phyloP scores from a whole-genome alignment of 2,888 invertebrate species.

The Hyposoter didymator region DNA sequence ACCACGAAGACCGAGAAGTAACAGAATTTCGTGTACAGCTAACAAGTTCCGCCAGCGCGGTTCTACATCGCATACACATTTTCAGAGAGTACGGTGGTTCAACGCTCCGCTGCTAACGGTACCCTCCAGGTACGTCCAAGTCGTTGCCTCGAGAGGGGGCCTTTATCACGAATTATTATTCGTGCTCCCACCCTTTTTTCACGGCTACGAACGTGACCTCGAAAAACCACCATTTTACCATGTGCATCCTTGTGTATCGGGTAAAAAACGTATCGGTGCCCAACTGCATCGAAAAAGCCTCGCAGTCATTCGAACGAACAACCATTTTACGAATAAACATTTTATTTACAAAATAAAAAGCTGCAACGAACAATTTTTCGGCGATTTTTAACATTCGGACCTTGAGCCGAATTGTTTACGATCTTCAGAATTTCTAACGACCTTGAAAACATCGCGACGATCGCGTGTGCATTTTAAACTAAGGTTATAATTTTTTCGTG shows the following conservation, averaged over 20 bases:
- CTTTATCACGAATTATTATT: conserved; percentile 7
- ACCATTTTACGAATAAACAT: not conserved
- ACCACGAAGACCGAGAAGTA: conserved; percentile 1
- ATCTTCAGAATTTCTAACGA: not conserved
- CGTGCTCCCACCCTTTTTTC: not conserved
- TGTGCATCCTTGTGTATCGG: not conserved
- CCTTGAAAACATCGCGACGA: not conserved
- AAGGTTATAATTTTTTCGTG: not conserved
- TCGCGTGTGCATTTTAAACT: not conserved
- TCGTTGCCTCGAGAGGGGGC: conserved; percentile 52
- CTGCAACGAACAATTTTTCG: not conserved
- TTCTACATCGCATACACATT: conserved; percentile 54
- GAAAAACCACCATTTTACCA: conserved; percentile 25
- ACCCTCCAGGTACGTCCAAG: conserved; percentile 71
- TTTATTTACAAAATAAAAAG: not conserved
- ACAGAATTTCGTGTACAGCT: conserved; percentile 18
- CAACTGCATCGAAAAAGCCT: not conserved
- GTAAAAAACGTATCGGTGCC: not conserved
- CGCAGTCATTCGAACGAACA: not conserved
- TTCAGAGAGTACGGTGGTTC: conserved; percentile 72
- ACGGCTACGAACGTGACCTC: conserved; percentile 54
- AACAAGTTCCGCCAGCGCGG: conserved; percentile 4
- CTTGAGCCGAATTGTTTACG: not conserved
- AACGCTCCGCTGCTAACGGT: conserved; percentile 78
- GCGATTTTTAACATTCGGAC: not conserved